These are phyloP conservation scores for Drosophila ogumai DNA, from an alignment of 1,140 invertebrate species.

Conservation along the genomic window DNA sequence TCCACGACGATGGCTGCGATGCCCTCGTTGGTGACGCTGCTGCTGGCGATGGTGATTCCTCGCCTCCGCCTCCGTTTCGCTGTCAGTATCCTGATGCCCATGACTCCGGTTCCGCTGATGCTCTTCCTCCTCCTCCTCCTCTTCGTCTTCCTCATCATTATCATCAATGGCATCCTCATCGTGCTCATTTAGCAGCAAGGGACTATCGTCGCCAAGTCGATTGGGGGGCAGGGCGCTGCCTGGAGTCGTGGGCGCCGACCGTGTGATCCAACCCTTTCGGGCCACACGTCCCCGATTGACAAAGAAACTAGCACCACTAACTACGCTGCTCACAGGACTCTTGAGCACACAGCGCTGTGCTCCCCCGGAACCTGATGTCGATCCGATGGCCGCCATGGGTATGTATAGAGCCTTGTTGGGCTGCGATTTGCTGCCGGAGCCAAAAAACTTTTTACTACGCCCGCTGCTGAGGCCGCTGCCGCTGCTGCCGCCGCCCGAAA, in stretches of 20 bases:
- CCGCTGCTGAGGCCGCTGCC: constrained; percentile 8
- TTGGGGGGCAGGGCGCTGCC: constrained; percentile 86
- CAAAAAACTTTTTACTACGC: constrained; percentile 72
- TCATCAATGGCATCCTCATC: constrained; percentile 86
- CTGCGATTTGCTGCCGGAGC: constrained; percentile 54
- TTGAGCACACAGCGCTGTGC: constrained; percentile 73
- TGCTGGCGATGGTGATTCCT: constrained; percentile 12
- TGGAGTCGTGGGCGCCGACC: constrained; percentile 91
- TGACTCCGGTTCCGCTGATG: background rate
- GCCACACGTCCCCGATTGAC: constrained; percentile 58
- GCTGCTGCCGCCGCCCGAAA: background rate
- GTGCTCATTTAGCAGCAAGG: constrained; percentile 86
- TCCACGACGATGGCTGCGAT: constrained; percentile 22
- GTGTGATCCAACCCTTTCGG: constrained; percentile 88
- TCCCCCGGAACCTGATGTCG: constrained; percentile 29
- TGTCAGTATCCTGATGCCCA: constrained; percentile 13
- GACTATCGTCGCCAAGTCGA: constrained; percentile 87
- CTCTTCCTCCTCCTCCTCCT: background rate
- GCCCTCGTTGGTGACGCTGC: constrained; percentile 24
- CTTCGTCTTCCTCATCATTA: constrained; percentile 35
- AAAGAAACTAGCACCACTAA: constrained; percentile 74
- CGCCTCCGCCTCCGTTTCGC: constrained; percentile 28
- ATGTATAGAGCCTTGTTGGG: constrained; percentile 80
- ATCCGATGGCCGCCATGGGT: constrained; percentile 69
- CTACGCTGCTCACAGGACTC: constrained; percentile 78